phyloP scores from a whole-genome alignment of 2,797 vertebrate species.

The Mormyrops attenuatus region DNA sequence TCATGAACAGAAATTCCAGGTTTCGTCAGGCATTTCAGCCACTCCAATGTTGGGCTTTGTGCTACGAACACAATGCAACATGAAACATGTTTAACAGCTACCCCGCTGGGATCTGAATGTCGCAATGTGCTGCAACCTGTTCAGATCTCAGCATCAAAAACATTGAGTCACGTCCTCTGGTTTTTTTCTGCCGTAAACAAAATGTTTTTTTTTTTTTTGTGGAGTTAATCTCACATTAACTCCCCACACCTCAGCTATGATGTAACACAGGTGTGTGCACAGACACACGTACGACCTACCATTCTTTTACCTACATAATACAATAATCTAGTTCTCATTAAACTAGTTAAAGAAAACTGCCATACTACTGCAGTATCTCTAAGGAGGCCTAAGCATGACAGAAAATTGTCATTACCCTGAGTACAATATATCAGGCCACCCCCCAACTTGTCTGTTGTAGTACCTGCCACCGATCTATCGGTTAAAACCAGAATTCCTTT shows the following conservation, averaged over 20 bases:
- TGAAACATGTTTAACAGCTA: neutral
- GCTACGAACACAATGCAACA: neutral
- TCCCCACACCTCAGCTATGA: neutral
- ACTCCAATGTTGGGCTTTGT: neutral
- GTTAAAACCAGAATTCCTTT: neutral
- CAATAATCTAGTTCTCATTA: neutral
- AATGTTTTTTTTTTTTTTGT: neutral
- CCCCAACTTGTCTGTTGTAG: neutral
- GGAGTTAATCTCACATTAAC: neutral
- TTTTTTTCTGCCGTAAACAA: neutral
- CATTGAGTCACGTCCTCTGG: neutral
- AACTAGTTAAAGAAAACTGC: neutral
- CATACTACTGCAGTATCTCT: neutral
- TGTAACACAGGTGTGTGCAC: neutral
- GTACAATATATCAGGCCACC: neutral
- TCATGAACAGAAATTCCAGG: neutral
- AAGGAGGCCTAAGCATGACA: neutral
- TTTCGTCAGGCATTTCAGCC: neutral
- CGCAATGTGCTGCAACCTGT: neutral
- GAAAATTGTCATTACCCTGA: conserved; percentile 1
- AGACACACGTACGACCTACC: neutral
- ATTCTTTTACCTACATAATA: neutral
- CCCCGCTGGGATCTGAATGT: neutral
- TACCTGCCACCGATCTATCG: neutral
- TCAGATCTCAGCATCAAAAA: neutral